These are phyloP conservation scores for Nannoperca obscura DNA, from an alignment of 2,797 vertebrate genomes.

Conservation along the genomic window DNA sequence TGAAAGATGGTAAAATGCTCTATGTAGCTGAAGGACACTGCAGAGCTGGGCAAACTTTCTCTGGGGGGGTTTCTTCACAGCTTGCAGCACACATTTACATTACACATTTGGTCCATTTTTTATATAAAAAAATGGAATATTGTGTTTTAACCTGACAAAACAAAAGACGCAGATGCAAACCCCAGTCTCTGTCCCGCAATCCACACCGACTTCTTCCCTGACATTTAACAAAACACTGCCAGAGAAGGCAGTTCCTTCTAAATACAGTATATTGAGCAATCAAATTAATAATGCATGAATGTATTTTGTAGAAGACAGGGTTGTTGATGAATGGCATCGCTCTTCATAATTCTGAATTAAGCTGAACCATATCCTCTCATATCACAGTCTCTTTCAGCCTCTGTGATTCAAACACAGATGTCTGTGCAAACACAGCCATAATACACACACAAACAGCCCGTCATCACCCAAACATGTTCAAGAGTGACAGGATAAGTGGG, in stretches of 20 bases:
- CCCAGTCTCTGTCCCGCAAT: no score
- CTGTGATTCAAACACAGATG: slow-evolving; percentile 32
- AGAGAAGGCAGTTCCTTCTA: not conserved
- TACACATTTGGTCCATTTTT: not conserved
- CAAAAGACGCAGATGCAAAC: not conserved
- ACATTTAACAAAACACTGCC: not conserved
- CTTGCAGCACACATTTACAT: not conserved
- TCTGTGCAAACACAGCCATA: slow-evolving; percentile 27
- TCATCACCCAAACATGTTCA: slow-evolving; percentile 53
- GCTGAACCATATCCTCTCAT: slow-evolving; percentile 15
- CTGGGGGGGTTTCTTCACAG: not conserved
- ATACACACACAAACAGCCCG: slow-evolving; percentile 26
- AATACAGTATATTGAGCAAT: not conserved
- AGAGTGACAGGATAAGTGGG: slow-evolving; percentile 68
- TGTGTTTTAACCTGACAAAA: not conserved
- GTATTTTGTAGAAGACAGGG: not conserved
- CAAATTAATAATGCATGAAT: not conserved
- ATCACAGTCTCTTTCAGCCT: slow-evolving; percentile 2
- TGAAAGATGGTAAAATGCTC: not conserved
- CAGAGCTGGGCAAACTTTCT: not conserved
- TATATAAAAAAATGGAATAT: not conserved
- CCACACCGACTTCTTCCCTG: not conserved
- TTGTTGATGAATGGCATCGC: not conserved
- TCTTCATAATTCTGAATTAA: slow-evolving; percentile 3
- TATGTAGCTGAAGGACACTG: not conserved